Evolutionary conservation across 2,113 vertebrate species (phyloP).

Genomic region (Takifugu bimaculatus): DNA sequence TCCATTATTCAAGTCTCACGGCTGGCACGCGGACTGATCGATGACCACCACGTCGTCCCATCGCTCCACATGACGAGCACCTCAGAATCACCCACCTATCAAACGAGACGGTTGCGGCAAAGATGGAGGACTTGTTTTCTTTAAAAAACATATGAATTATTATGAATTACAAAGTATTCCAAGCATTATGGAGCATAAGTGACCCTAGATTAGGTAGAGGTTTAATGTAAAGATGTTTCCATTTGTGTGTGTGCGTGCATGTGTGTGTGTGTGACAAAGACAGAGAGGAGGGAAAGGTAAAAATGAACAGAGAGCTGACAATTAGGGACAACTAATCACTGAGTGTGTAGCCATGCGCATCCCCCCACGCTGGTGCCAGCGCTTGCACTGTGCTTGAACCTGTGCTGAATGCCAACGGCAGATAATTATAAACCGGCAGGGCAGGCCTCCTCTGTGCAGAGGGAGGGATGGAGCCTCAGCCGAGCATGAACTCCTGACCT

Average conservation of each 20-base stretch:
- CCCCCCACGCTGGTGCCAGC: constrained; percentile 70
- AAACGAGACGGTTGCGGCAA: not conserved
- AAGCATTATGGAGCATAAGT: not conserved
- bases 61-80: not conserved
- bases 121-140: not conserved
- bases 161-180: not conserved
- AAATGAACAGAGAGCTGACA: constrained; percentile 68
- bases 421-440: constrained; percentile 77
- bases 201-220: constrained; percentile 28
- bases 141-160: not conserved
- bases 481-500: constrained; percentile 79
- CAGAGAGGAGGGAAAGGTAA: constrained; percentile 53
- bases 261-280: constrained; percentile 15
- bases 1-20: constrained; percentile 12
- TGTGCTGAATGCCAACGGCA: constrained; percentile 73
- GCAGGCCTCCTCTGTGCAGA: constrained; percentile 67
- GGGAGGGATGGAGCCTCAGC: constrained; percentile 68
- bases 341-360: constrained; percentile 75
- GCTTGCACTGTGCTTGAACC: constrained; percentile 79
- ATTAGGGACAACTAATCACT: constrained; percentile 78
- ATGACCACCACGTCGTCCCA: constrained; percentile 2
- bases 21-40: not conserved
- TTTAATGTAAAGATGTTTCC: constrained; percentile 54
- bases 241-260: constrained; percentile 7
- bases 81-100: constrained; percentile 6